Evolutionary conservation across 2,797 vertebrate genomes (phyloP), one percentile per base, ranked within the genome.

Genomic region (Oryzias dopingdopingensis): DNA sequence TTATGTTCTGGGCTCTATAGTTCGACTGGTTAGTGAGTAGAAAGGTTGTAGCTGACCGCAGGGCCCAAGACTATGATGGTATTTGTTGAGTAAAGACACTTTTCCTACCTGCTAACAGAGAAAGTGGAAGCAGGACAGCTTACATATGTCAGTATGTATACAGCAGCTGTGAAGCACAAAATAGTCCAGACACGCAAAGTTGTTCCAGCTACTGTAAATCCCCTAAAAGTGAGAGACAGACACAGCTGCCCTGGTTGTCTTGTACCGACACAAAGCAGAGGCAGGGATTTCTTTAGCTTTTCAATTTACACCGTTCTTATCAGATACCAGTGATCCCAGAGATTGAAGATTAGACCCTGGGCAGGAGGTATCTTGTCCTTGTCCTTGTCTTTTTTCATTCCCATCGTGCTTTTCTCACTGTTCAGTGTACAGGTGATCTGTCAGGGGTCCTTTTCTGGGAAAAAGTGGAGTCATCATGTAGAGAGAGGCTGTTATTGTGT

Each of bases 241-340:
- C 77, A 81, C 66, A 69, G 63, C 77, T 75, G 65, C 42, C 64
- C 74, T 52, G 67, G 67, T 74, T 70, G 76, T 80, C 81, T 78
- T 65, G 61, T 74, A 54, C 8, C 64, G 73, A 76, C 59, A 65
- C 56, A 71, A 61, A 80, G 67, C 74, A 70, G 62, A 71, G 62
- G 37, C 60, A 32, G 67, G 55, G 65, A 63, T 75, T 86, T 83
- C 77, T 86, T 74, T 73, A 70, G 67, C 73, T 70, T 80, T 62
- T 72, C 72, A 80, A 80, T 82, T 86, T 86, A 86, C 79, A 77
- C 74, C 64, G 70, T 72, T 78, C 77, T 86, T 86, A 88, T 88
- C 87, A 74, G 82, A 85, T 82, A 80, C 77, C 79, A 81, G 64
- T 70, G 79, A 86, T 88, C 75, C 80, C 18, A 41, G 47, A 79